Base-by-base conservation (phyloP, 2,113 vertebrate genomes). In the Mirza zaza region DNA sequence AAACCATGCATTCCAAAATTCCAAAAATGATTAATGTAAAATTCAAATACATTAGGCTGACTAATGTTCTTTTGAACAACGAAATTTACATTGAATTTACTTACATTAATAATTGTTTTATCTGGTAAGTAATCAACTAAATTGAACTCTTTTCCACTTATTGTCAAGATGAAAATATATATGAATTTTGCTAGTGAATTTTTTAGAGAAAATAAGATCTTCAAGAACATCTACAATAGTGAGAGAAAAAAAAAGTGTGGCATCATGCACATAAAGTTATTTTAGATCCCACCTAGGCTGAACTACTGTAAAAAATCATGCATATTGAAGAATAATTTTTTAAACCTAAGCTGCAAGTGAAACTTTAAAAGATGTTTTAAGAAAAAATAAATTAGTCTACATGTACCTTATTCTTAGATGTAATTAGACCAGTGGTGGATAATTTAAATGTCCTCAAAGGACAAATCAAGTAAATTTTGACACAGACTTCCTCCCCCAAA, bases 21-120 rank as follows among this genome's bases (percentile, higher is more conserved):
- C 32, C 52, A 3, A 87, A 87, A 42, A 48, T 23, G 8, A 81
- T 57, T 48, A 34, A 59, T 39, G 17, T n/a, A 86, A 80, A 79
- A 29, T 91, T 88, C 50, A 73, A 79, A 94, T 90, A 32, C 29
- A 63, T 50, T 25, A 79, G 45, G 61, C 42, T 75, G 32, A 55
- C 8, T 4, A 84, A 63, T 57, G 6, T 71, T 15, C n/a, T 86
- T 96, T 79, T 45, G 9, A 88, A 73, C 39, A 36, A 67, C 2
- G 93, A 86, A 96, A 83, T 42, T 93, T 25, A 94, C 18, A 67
- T 55, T 52, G 7, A 75, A 14, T 57, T n/a, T 12, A 88, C 75
- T 75, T 88, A 80, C 4, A 82, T 70, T 75, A 90, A 90, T 81
- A 77, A 55, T 57, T 96, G 23, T 82, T 91, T 86, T 86, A 80